Conservation (phyloP, 53 echinoderm and acorn worm genomes). For the Mesocentrotus franciscanus region DNA sequence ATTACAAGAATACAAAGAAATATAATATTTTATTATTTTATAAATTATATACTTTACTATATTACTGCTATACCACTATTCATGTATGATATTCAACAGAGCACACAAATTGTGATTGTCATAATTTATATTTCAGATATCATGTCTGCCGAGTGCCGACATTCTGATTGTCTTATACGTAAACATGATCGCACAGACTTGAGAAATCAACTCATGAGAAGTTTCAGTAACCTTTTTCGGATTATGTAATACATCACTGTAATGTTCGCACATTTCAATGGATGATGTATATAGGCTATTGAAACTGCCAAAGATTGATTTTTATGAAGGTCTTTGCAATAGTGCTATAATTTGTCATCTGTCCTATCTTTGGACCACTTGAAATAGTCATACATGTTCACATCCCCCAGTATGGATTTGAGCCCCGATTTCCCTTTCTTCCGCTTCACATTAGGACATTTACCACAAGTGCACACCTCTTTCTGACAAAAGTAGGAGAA, state of each 20-base stretch:
- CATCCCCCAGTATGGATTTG: slow-evolving; percentile 81
- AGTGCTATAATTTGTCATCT: not conserved
- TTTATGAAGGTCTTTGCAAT: too few species aligned
- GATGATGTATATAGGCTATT: too few species aligned
- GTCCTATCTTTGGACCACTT: slow-evolving; percentile 60
- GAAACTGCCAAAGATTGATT: too few species aligned
- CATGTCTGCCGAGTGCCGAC: not conserved
- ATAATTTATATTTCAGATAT: not conserved
- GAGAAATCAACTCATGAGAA: too few species aligned
- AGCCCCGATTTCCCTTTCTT: slow-evolving; percentile 61
- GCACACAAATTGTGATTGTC: not conserved
- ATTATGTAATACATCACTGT: too few species aligned
- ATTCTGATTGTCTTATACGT: not conserved
- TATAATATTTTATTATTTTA: too few species aligned
- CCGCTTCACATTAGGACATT: slow-evolving; percentile 65
- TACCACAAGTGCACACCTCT: slow-evolving; percentile 72
- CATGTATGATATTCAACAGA: not conserved
- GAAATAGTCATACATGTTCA: slow-evolving; percentile 80
- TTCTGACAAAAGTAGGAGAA: slow-evolving; percentile 81
- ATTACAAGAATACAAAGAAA: too few species aligned
- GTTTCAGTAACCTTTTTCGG: too few species aligned
- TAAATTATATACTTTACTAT: too few species aligned
- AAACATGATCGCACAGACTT: not conserved
- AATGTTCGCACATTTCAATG: too few species aligned
- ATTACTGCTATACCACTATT: not conserved